Evolutionary conservation across 2,113 vertebrate genomes (phyloP), one percentile per base, ranked within the genome.

Genomic region (Hassar affinis): DNA sequence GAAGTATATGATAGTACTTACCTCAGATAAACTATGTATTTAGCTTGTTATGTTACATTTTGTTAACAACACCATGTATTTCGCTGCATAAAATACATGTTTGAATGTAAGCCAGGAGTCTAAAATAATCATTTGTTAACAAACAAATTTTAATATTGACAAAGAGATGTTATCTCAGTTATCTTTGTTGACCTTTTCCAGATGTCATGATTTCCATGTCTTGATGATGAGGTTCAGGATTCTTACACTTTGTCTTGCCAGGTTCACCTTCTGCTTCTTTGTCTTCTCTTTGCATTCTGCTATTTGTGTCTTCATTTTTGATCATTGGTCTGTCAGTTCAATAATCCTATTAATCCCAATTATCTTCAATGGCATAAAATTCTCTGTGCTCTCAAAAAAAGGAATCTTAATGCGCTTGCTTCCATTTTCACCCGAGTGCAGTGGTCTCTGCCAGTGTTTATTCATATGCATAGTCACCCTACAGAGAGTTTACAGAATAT

Each of bases 1-100:
- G 20, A 17, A 51, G 11, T 47, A 47, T 33, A 18, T 68, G 47
- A 68, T 68, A 25, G 18, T n/a, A 49, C 61, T 68, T 56, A 84
- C 82, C 74, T 83, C 22, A 66, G 8, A 61, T 30, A 61, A 45
- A 42, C 45, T 61, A 61, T 78, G 12, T 42, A 78, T 52, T n/a
- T 35, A 62, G 45, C n/a, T 64, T 59, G 11, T 69, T 81, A 38
- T n/a, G 59, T 78, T 59, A 25, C n/a, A 61, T 71, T 52, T 12
- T 22, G 15, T 51, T 30, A 81, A 22, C 10, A 72, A 45, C 18
- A 59, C 35, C 80, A 81, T 81, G 64, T 71, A 71, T 82, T 74
- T 74, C 33, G 64, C 25, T 82, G 15, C 27, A 49, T 75, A 33
- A 49, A 82, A 82, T 75, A 76, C 54, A 83, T 77, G 72, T 77